Percentiles rank a stretch among this genome's conserved stretches.
Conservation (phyloP, 2,797 vertebrate genomes). For the Valencia hispanica region DNA sequence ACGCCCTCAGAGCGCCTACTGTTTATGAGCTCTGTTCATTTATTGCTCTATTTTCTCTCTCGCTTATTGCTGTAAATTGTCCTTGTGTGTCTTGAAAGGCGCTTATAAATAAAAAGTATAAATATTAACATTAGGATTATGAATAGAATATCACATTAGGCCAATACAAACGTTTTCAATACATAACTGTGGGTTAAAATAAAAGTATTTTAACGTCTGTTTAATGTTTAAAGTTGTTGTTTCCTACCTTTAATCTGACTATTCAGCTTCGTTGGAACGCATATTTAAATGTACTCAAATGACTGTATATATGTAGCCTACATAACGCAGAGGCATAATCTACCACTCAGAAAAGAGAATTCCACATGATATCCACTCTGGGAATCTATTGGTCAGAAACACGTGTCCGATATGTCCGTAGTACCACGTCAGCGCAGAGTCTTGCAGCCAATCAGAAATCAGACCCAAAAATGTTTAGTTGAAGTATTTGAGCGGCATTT, state of each 20-base stretch:
- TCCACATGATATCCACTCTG: conserved; percentile 82
- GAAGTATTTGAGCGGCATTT: conserved; percentile 89
- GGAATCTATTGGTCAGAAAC: conserved; percentile 87
- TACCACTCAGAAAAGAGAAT: conserved; percentile 6
- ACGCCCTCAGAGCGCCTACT: no score
- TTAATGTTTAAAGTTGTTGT: no score
- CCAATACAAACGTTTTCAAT: no score
- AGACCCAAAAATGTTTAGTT: conserved; percentile 90
- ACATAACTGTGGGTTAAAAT: no score
- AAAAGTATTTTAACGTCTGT: no score
- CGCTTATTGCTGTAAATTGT: no score
- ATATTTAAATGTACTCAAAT: neutral
- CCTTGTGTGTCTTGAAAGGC: no score
- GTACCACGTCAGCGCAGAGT: conserved; percentile 85
- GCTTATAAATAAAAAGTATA: no score
- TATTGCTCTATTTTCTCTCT: no score
- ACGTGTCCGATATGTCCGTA: conserved; percentile 89
- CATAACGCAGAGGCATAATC: neutral
- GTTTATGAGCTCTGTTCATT: no score
- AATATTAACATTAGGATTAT: no score
- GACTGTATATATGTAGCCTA: neutral
- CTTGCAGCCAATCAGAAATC: conserved; percentile 88
- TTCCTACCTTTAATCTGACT: neutral
- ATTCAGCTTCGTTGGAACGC: neutral
- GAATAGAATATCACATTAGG: no score